Base-by-base conservation (phyloP, 2,113 vertebrate genomes). In the Grus americana region DNA sequence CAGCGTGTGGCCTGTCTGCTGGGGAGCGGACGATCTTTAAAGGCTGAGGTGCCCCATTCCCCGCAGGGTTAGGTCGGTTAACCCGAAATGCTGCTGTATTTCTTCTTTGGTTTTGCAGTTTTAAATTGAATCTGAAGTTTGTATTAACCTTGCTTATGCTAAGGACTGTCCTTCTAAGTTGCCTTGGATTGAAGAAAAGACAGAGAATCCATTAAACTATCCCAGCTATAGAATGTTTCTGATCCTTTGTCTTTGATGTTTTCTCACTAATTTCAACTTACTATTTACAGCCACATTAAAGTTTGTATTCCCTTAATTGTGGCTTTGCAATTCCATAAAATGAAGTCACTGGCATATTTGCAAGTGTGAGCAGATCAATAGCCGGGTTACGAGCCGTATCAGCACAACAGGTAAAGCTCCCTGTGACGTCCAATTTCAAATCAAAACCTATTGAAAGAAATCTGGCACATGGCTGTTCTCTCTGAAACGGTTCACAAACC, bases 381-480 rank as follows among this genome's bases (percentile, higher is more conserved):
- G 34, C 71, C 54, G 12, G 13, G 15, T 75, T 79, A 38, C 0
- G 0, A 87, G 42, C 78, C 3, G 7, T 18, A 15, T 61, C 59
- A 40, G 80, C 52, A 62, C 70, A 29, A 32, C 40, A 90, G 67
- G 92, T 76, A 32, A 38, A 87, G 65, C 71, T 84, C 52, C 58
- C 52, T 22, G 52, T 27, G 59, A 49, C 52, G 89, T 72, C 55
- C 32, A 36, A 12, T 68, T 87, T 80, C 74, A 65, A 75, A 85
- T 88, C 79, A 71, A 79, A 90, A 92, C 82, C 90, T 44, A 63
- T 12, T 84, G 90, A 95, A 68, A 86, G 92, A 71, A 88, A 18
- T 10, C 58, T 90, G 90, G 79, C 92, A 29, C 3, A 7, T 83
- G 93, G 68, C 88, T 21, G 14, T 70, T 54, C 67, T 70, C 61